Percentiles rank a stretch among this genome's conserved stretches.
phyloP scores from a whole-genome alignment of 2,113 vertebrate species.

The Sprattus sprattus region DNA sequence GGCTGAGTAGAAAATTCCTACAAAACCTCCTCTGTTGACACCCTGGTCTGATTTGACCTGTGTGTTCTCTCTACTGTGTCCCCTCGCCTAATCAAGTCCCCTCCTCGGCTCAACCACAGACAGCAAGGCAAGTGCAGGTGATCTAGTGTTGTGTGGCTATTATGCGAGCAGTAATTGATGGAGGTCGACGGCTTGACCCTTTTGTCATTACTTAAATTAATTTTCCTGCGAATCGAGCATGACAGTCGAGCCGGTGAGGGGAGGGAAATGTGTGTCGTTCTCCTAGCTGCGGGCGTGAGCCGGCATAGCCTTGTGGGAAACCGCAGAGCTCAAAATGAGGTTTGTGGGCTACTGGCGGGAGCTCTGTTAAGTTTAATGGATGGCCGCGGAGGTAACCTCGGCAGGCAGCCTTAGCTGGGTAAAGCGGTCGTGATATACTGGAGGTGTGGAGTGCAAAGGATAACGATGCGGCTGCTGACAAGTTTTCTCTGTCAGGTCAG shows the following conservation, averaged over 20 bases:
- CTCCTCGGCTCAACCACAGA: background rate
- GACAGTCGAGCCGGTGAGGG: background rate
- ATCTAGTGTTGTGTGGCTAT: background rate
- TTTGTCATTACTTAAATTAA: slow-evolving; percentile 42
- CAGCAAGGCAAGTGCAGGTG: background rate
- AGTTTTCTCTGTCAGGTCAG: background rate
- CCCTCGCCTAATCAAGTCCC: background rate
- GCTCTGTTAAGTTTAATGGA: background rate
- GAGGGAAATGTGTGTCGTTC: background rate
- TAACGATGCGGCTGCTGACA: background rate
- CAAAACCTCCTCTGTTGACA: background rate
- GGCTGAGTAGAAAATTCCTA: background rate
- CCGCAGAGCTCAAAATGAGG: background rate
- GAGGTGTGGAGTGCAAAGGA: background rate
- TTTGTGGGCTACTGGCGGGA: background rate
- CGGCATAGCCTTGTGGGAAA: background rate
- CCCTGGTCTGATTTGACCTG: background rate
- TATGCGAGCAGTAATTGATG: slow-evolving; percentile 10
- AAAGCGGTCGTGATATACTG: background rate
- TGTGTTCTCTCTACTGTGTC: background rate
- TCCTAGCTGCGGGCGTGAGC: background rate
- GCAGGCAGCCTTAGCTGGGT: background rate
- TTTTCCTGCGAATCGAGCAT: slow-evolving; percentile 19
- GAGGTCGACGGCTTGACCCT: slow-evolving; percentile 22
- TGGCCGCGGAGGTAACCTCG: background rate